Evolutionary conservation across 2,113 vertebrate genomes (phyloP).

Genomic region (Urocolius indicus): DNA sequence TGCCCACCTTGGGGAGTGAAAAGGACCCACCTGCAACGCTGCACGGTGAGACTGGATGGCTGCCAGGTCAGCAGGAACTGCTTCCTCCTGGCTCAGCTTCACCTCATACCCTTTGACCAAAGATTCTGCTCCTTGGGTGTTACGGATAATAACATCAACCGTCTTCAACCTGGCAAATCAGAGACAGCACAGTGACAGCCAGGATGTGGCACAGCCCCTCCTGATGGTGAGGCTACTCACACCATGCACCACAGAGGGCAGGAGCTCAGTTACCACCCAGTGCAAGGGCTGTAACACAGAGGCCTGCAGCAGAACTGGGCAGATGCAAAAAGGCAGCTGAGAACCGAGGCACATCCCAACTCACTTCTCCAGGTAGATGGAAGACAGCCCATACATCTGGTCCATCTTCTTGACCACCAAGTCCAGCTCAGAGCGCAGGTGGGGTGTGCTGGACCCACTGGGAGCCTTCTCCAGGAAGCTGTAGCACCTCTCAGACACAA

Average conservation of each 20-base stretch:
- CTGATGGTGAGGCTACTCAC: rapidly evolving
- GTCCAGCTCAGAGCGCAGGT: conserved; percentile 86
- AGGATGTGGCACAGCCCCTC: rapidly evolving
- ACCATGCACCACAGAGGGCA: rapidly evolving
- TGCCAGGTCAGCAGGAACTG: conserved; percentile 84
- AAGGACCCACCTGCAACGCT: conserved; percentile 77
- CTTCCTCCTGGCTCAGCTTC: conserved; percentile 93
- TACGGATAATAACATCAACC: conserved; percentile 85
- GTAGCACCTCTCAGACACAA: conserved; percentile 84
- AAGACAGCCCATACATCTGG: conserved; percentile 85
- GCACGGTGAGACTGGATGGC: conserved; percentile 84
- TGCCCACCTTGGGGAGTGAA: background rate
- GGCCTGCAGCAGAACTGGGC: rapidly evolving
- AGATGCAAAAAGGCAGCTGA: background rate
- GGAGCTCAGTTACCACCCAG: background rate
- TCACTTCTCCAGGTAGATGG: conserved; percentile 92
- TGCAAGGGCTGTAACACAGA: rapidly evolving
- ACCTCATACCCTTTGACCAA: conserved; percentile 91
- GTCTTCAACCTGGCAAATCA: conserved; percentile 86
- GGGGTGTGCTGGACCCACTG: conserved; percentile 80
- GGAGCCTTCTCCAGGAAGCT: conserved; percentile 91
- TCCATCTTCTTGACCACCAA: conserved; percentile 89
- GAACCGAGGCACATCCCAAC: conserved; percentile 1
- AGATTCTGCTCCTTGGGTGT: conserved; percentile 87
- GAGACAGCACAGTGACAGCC: background rate